phyloP scores from a whole-genome alignment of 2,113 vertebrate species.

The Myotis yumanensis region DNA sequence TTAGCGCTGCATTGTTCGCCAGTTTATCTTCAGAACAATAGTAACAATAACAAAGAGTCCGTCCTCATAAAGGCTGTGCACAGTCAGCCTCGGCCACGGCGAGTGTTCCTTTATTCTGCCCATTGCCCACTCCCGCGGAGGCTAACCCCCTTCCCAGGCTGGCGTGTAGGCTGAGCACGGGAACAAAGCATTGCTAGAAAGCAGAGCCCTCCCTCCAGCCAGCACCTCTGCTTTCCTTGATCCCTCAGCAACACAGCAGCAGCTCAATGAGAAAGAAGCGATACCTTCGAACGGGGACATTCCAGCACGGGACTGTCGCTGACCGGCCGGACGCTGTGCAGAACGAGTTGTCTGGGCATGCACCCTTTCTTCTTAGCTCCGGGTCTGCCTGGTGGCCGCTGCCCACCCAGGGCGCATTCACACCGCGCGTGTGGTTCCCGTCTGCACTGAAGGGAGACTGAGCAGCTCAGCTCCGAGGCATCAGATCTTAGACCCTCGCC shows the following conservation, averaged over 20 bases:
- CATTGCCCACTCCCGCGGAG: background rate
- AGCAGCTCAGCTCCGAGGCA: constrained; percentile 53
- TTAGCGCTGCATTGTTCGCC: constrained; percentile 13
- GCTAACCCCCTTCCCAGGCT: constrained; percentile 28
- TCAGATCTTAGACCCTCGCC: constrained; percentile 41
- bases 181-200: constrained; percentile 66
- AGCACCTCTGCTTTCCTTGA: background rate
- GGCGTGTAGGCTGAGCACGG: background rate
- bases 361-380: constrained; percentile 21
- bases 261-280: constrained; percentile 57
- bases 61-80: constrained; percentile 12
- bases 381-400: constrained; percentile 36
- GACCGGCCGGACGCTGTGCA: background rate
- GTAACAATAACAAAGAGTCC: constrained; percentile 62
- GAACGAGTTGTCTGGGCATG: background rate
- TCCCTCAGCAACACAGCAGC: background rate
- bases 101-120: constrained; percentile 49
- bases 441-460: constrained; percentile 2
- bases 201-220: background rate
- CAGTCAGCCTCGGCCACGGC: background rate
- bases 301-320: constrained; percentile 56
- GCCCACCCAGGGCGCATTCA: background rate
- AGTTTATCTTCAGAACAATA: constrained; percentile 62
- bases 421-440: background rate
- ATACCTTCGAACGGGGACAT: constrained; percentile 72